These are phyloP conservation scores for Tetheella fluctuosa DNA, from an alignment of 2,888 invertebrate genomes.

Conservation along the genomic window DNA sequence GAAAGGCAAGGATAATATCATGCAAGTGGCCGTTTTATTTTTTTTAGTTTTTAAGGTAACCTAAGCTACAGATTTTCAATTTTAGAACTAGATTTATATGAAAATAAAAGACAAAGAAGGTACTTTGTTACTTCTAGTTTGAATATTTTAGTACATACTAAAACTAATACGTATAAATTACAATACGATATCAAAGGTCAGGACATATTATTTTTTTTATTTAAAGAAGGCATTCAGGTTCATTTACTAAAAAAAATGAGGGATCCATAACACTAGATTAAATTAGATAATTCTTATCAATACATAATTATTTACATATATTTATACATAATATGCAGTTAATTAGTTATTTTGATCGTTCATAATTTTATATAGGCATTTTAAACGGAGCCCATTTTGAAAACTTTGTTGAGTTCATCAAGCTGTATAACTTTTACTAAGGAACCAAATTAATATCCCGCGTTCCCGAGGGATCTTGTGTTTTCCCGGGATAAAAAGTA, in stretches of 20 bases:
- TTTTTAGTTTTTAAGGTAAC: not conserved
- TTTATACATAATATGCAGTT: too few relatives aligned
- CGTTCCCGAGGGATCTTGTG: too few relatives aligned
- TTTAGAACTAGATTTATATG: not conserved
- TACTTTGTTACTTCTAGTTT: not conserved
- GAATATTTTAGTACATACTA: not conserved
- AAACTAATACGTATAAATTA: not conserved
- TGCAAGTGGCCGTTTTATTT: not conserved
- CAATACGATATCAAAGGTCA: not conserved
- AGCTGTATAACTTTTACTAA: too few relatives aligned
- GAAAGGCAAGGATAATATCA: not conserved
- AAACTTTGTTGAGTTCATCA: too few relatives aligned
- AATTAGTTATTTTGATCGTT: too few relatives aligned
- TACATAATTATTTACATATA: too few relatives aligned
- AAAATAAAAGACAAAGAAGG: not conserved
- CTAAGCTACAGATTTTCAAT: not conserved
- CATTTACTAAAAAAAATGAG: not conserved
- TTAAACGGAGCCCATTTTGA: too few relatives aligned
- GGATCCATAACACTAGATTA: too few relatives aligned
- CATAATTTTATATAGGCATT: not conserved
- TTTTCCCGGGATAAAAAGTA: too few relatives aligned
- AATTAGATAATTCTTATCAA: too few relatives aligned
- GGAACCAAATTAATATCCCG: too few relatives aligned
- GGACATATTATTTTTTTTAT: not conserved
- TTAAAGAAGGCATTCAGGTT: not conserved